Base-by-base conservation (phyloP, 2,797 vertebrate genomes). In the Buceros bicornis region DNA sequence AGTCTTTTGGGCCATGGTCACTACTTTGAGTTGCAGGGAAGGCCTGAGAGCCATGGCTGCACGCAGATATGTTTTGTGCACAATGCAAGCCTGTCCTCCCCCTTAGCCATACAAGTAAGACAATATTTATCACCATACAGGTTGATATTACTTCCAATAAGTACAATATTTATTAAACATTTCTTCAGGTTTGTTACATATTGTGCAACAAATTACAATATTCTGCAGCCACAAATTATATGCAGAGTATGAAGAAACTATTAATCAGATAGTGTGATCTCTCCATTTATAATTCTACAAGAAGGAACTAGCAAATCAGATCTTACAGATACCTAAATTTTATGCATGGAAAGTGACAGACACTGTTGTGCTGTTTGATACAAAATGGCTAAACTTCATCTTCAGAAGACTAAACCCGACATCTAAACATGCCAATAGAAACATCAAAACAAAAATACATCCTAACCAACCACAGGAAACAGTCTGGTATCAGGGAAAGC, bases 141-240 rank as follows among this genome's bases (percentile, higher is more conserved):
- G 98, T 98, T 98, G 98, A 98, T 99, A 98, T 98, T 98, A 98
- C 98, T 98, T 98, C 98, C 98, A 98, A 95, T 98, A 98, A 98
- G 98, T 99, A 99, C 99, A 99, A 99, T 99, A 99, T 99, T 99
- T 99, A 99, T 99, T 99, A 99, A 99, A 99, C 98, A 98, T 99
- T 99, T 99, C 98, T 99, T 98, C 98, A 96, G 98, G 98, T 98
- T 70, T 98, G 98, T 99, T 99, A 99, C 99, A 99, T 98, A 98
- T 99, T 99, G 98, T 99, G 99, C 99, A 99, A 99, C 98, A 99
- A 99, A 98, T 98, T 98, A 99, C 98, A 99, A 98, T 98, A 97
- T 98, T 99, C 98, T 99, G 99, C 98, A 99, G 99, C 98, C 98
- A 99, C 98, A 99, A 98, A 98, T 98, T 98, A 98, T 99, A 99